Evolutionary conservation across 1,140 invertebrate genomes (phyloP), one percentile per base, ranked within the genome.

Genomic region (Bombus confusus): DNA sequence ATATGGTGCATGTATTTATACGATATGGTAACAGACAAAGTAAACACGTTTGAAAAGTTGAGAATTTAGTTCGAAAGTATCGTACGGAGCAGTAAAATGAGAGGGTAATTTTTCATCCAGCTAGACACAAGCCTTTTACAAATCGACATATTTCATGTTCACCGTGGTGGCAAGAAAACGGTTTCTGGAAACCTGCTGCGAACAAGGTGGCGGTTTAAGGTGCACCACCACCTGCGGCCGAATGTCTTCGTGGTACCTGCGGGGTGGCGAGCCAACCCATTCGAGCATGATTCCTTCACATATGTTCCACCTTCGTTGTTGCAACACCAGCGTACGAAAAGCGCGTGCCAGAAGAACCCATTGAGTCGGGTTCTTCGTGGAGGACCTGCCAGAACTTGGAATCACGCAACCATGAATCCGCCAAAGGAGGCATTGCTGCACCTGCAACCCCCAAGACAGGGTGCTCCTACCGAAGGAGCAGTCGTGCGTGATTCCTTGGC

Each of bases 371-470:
- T 57, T 73, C 74, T 87, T 66, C 72, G 76, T 82, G 88, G 85
- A 93, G 86, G 90, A 93, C 91, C 91, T 93, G 90, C 90, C 83
- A 74, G 69, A 64, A 83, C 86, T 86, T 88, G 87, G 92, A 93
- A 92, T 93, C 94, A 94, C 87, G 93, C 94, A 94, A 94, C 88
- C 94, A 94, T 95, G 93, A 94, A 92, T 94, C 93, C 94, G 93
- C 91, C 83, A 79, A 92, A 92, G 87, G 88, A 91, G 74, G 87
- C 91, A 91, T 91, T 90, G 86, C 82, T 91, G 90, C 94, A 95
- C 94, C 94, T 95, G 94, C 94, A 93, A 92, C 94, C 94, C 94
- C 94, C 94, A 95, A 95, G 94, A 94, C 91, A 78, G 88, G 78
- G 80, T 83, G 72, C 86, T 83, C 22, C 57, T 71, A 82, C 31